A percentile compares a stretch with the other conserved stretches of the same genome.
Evolutionary conservation across 2,888 invertebrate species (phyloP).

Genomic region (Chymomyza procnemis): DNA sequence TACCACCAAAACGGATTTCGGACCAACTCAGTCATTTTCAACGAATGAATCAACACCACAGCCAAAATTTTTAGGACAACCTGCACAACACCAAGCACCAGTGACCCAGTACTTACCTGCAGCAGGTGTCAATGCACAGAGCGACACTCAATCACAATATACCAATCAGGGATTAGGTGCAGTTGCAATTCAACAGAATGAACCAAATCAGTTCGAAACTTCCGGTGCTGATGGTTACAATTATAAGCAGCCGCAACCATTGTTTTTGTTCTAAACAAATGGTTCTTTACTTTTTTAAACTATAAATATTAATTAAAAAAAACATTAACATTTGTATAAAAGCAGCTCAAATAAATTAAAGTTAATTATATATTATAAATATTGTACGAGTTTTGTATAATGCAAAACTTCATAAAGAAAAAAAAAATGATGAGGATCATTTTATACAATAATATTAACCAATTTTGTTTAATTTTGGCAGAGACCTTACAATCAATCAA

Average conservation of each 20-base stretch:
- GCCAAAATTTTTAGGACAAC: slow-evolving; percentile 11
- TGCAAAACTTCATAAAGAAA: no score
- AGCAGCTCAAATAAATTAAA: no score
- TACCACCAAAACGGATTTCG: slow-evolving; percentile 15
- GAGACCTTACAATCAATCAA: no score
- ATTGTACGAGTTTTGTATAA: no score
- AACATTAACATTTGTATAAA: no score
- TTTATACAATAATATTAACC: no score
- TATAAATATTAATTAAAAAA: no score
- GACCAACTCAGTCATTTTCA: slow-evolving; percentile 2
- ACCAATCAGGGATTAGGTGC: no score
- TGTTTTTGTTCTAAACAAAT: slow-evolving; percentile 71
- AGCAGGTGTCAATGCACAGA: slow-evolving; percentile 27
- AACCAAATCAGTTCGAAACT: slow-evolving; percentile 30
- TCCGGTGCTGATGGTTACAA: slow-evolving; percentile 77
- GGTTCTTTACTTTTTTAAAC: no score
- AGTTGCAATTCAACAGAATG: slow-evolving; percentile 20
- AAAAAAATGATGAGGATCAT: no score
- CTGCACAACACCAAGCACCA: slow-evolving; percentile 25
- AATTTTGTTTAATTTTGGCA: no score
- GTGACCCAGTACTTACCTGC: slow-evolving; percentile 43
- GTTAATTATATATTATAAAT: no score
- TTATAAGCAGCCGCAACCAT: slow-evolving; percentile 75
- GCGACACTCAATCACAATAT: slow-evolving; percentile 26
- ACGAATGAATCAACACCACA: slow-evolving; percentile 12